These are phyloP conservation scores for Drosophila navojoa DNA, from an alignment of 1,140 invertebrate genomes.

Conservation along the genomic window DNA sequence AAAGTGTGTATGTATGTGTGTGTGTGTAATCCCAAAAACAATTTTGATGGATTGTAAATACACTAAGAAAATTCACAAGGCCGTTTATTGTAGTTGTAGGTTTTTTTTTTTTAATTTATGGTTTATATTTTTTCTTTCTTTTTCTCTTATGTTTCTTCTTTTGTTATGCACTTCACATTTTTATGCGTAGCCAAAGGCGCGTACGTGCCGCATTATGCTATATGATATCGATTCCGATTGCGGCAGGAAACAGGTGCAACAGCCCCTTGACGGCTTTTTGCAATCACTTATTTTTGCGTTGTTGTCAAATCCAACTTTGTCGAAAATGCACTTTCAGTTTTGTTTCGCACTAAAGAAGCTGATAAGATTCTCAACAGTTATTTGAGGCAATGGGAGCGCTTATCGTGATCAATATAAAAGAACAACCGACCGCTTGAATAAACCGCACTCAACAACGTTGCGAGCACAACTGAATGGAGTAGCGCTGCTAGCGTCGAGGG, in stretches of 20 bases:
- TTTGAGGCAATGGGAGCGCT: background rate
- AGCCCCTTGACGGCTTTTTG: constrained; percentile 4
- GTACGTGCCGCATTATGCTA: constrained; percentile 60
- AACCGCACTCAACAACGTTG: constrained; percentile 63
- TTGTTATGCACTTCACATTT: constrained; percentile 64
- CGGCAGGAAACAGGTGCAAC: constrained; percentile 67
- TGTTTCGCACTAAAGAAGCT: constrained; percentile 16
- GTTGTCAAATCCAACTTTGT: constrained; percentile 15
- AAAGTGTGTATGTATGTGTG: constrained; percentile 19
- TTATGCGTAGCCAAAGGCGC: constrained; percentile 69
- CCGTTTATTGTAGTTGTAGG: constrained; percentile 42
- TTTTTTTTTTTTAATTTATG: constrained; percentile 29
- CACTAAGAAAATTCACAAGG: constrained; percentile 64
- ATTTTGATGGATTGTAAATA: constrained; percentile 58
- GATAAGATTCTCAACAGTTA: constrained; percentile 26
- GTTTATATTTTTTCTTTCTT: constrained; percentile 17
- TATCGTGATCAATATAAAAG: background rate
- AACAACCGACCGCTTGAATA: constrained; percentile 8
- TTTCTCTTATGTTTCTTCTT: background rate
- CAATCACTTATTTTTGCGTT: constrained; percentile 3
- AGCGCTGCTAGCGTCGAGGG: constrained; percentile 31
- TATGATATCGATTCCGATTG: constrained; percentile 23
- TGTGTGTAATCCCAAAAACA: constrained; percentile 57
- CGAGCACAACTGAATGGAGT: constrained; percentile 43
- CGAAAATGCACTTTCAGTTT: constrained; percentile 57